Percentiles rank a stretch among this genome's conserved stretches.
These are phyloP conservation scores for Hyaena hyaena DNA, from an alignment of 2,113 vertebrate species.

Conservation along the genomic window DNA sequence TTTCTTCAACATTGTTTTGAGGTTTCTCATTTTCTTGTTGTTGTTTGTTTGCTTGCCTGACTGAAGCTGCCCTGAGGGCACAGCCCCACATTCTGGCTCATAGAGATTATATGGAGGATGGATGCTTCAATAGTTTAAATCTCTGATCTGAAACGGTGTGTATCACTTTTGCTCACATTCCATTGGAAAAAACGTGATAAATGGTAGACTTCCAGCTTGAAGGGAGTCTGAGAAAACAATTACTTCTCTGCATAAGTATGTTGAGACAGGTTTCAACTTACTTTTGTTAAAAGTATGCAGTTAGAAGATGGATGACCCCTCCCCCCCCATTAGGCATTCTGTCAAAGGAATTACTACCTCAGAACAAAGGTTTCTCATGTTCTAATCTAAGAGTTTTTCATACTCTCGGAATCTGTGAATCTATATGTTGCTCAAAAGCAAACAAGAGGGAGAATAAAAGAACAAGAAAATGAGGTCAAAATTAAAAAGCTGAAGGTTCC, in stretches of 20 bases:
- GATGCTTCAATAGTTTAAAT: not conserved
- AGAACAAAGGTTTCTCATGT: not conserved
- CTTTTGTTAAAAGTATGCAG: not conserved
- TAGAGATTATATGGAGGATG: not conserved
- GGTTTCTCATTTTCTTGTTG: not conserved
- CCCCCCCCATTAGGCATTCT: too few relatives aligned
- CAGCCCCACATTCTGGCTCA: not conserved
- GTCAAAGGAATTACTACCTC: not conserved
- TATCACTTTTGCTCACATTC: not conserved
- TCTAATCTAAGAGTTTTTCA: not conserved
- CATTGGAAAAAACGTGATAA: not conserved
- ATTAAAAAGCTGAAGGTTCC: not conserved
- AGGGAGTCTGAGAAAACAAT: not conserved
- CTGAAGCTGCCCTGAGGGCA: not conserved
- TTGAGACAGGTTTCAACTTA: not conserved
- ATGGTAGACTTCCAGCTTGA: not conserved
- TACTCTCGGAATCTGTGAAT: not conserved
- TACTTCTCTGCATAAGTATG: not conserved
- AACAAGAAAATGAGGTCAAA: not conserved
- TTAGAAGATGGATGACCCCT: not conserved
- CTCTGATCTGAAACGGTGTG: not conserved
- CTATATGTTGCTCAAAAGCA: not conserved
- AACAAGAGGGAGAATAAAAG: not conserved
- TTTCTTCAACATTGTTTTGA: not conserved
- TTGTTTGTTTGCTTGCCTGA: not conserved